These are phyloP conservation scores for Phaethon lepturus DNA, from an alignment of 2,113 vertebrate species.

Conservation along the genomic window DNA sequence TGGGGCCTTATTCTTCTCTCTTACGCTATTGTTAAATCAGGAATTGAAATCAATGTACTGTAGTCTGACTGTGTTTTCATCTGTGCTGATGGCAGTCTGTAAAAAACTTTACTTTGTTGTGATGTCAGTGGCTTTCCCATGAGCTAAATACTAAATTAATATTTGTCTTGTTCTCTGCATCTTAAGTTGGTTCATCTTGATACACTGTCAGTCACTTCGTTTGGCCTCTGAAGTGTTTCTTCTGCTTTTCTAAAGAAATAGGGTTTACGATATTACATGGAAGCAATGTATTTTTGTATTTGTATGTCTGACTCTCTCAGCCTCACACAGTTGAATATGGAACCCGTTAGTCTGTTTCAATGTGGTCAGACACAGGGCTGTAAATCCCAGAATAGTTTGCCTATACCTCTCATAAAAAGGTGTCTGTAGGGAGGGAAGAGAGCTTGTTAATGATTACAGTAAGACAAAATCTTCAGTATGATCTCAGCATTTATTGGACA, in stretches of 20 bases:
- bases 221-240: not conserved
- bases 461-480: not conserved
- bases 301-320: not conserved
- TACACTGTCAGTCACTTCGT: not conserved
- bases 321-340: not conserved
- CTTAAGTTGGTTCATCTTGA: not conserved
- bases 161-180: not conserved
- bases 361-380: not conserved
- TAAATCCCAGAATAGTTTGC: not conserved
- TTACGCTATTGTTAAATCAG: not conserved
- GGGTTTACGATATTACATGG: not conserved
- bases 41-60: not conserved
- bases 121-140: not conserved
- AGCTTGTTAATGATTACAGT: not conserved
- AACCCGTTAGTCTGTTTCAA: not conserved
- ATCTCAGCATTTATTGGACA: not conserved
- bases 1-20: not conserved
- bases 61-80: not conserved
- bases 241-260: not conserved
- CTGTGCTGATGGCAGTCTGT: not conserved
- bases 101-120: not conserved
- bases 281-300: not conserved
- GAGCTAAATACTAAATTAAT: not conserved
- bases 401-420: not conserved
- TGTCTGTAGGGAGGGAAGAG: not conserved